Base-by-base conservation (phyloP, 2,113 vertebrate species). In the Hoplias malabaricus region DNA sequence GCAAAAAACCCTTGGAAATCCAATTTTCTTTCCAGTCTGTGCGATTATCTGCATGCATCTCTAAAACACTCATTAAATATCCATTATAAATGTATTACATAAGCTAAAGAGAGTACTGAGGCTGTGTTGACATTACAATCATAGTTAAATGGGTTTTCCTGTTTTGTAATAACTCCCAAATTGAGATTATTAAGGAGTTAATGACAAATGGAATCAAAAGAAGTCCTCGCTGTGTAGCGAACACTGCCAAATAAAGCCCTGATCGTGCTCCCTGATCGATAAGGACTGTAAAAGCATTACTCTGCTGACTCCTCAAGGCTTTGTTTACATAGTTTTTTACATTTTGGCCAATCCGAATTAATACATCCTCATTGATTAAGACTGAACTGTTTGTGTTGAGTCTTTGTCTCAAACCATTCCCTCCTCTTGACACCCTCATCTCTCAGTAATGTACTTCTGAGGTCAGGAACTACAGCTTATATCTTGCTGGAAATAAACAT, bases 221-320 rank as follows among this genome's bases (percentile, higher is more conserved):
- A 69, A 61, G 66, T 40, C 66, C 46, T 42, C 9, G 53, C 46
- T 56, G 46, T 43, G 36, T 43, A 43, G 40, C 42, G 43, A 69
- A 42, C 42, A 25, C 50, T 74, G 71, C 78, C 53, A 25, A 69
- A 73, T 69, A 50, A 71, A 40, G 23, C 63, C 2, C 43, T 61
- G 14, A 62, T 23, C 42, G 69, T 34, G 36, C 25, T 42, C 40
- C 69, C 33, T 70, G 38, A 70, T 66, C 13, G 38, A 33, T 69
- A 48, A 38, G 43, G 33, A 61, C 68, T 72, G 31, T 31, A 61
- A 27, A 48, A 8, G 6, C 27, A 19, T 46, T 53, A 21, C 25
- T 40, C 21, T 3, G 7, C 43, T 21, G 4, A 16, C n/a, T n/a
- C n/a, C n/a, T n/a, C n/a, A n/a, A n/a, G n/a, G n/a, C n/a, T n/a